Base-by-base conservation (phyloP, 2,797 vertebrate genomes). In the Gallinago nigripennis region DNA sequence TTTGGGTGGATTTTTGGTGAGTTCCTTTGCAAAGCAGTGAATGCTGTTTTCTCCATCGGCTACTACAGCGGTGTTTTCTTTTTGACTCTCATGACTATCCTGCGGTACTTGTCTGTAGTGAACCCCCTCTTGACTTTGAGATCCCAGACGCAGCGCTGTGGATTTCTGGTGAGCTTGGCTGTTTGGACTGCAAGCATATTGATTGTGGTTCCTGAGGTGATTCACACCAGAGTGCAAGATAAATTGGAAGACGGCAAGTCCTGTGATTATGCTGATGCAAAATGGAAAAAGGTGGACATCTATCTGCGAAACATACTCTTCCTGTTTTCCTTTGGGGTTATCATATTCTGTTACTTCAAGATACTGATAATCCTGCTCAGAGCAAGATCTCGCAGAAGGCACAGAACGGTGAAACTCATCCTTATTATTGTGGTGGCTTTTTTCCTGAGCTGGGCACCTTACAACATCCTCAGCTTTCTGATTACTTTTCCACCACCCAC, bases 391-490 rank as follows among this genome's bases (percentile, higher is more conserved):
- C 98, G 97, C 89, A 98, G 97, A 79, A 98, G 96, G 53, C 98
- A 96, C 89, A 99, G 98, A 94, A 99, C 99, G 0, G 96, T 99
- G 46, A 98, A 98, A 84, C 98, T 99, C 16, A 99, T 99, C 96
- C 98, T 99, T 41, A 96, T 97, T 54, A 98, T 99, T 2, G 98
- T 99, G 92, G 54, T 98, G 25, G 97, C 98, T 30, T 99, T 99
- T 96, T 99, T 99, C 86, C 50, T 99, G n/a, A 98, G 98, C 86
- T 99, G 99, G 99, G 98, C 97, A 19, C 99, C 99, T 30, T 99
- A 99, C 90, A 99, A 99, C 35, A 65, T 98, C 18, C 60, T 98
- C 27, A 97, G 98, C 57, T 98, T 99, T 73, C 78, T 99, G 14
- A 54, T 92, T 58, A 97, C 98, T 11, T 94, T 99, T 58, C 57